Evolutionary conservation across 2,113 vertebrate species (phyloP).

Genomic region (Phoxinus phoxinus): DNA sequence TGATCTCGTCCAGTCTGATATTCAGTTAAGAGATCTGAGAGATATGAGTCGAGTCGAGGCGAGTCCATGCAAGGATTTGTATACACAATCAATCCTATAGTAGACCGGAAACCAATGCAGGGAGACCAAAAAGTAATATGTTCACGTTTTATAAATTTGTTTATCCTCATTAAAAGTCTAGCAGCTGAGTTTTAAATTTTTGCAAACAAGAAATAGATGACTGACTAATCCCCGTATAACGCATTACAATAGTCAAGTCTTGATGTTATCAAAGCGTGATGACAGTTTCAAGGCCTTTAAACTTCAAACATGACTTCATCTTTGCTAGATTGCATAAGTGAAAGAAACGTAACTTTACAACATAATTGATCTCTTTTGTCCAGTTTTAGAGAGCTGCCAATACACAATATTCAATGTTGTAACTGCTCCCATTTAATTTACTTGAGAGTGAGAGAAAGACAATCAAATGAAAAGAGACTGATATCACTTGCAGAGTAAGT

Average conservation of each 20-base stretch:
- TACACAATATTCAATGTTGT: not conserved
- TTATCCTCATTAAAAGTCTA: not conserved
- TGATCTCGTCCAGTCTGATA: no score
- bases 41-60: no score
- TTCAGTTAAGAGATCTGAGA: no score
- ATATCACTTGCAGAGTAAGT: not conserved
- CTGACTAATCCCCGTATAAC: not conserved
- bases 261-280: no score
- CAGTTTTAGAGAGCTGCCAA: not conserved
- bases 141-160: not conserved
- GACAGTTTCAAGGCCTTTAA: not conserved
- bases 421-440: not conserved
- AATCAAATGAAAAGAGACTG: constrained; percentile 26
- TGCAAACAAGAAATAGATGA: no score
- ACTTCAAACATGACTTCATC: not conserved
- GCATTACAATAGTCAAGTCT: not conserved
- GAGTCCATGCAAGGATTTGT: no score
- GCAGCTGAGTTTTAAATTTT: no score
- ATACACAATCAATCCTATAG: no score
- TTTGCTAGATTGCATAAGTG: not conserved
- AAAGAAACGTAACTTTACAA: not conserved
- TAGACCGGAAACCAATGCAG: no score
- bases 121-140: not conserved
- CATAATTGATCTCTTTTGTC: not conserved
- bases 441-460: not conserved